Percentiles rank a stretch among this genome's conserved stretches.
Evolutionary conservation across 1,140 invertebrate genomes (phyloP).

Genomic region (Drosophila dunni): DNA sequence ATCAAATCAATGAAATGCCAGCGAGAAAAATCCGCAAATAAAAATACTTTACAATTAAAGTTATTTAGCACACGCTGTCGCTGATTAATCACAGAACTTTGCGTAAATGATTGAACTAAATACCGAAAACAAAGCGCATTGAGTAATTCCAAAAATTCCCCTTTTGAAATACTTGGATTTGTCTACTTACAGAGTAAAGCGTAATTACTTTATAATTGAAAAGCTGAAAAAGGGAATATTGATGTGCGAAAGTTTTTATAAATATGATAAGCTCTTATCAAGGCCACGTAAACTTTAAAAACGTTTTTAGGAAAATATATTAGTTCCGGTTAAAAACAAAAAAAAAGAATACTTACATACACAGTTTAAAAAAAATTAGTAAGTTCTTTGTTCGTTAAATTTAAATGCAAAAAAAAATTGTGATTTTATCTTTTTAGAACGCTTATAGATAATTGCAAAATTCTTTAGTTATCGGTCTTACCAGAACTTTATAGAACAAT

Average conservation of each 20-base stretch:
- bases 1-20: slow-evolving; percentile 38
- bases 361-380: no score
- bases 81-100: slow-evolving; percentile 63
- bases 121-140: slow-evolving; percentile 63
- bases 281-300: slow-evolving; percentile 4
- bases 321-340: no score
- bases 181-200: neutral
- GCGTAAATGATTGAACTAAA: slow-evolving; percentile 67
- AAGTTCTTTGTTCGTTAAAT: no score
- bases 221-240: neutral
- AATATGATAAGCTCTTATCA: neutral
- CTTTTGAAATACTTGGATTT: slow-evolving; percentile 1
- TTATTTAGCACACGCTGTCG: slow-evolving; percentile 73
- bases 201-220: slow-evolving; percentile 1
- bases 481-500: neutral
- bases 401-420: no score
- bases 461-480: slow-evolving; percentile 1
- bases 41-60: slow-evolving; percentile 29
- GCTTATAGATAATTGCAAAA: neutral
- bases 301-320: neutral
- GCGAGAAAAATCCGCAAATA: slow-evolving; percentile 1
- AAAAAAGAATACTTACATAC: no score
- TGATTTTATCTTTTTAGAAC: neutral
- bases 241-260: no score
- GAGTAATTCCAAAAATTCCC: slow-evolving; percentile 46